Percentiles rank a stretch among this genome's conserved stretches.
Evolutionary conservation across 1,140 invertebrate species (phyloP).

Genomic region (Hyles euphorbiae): DNA sequence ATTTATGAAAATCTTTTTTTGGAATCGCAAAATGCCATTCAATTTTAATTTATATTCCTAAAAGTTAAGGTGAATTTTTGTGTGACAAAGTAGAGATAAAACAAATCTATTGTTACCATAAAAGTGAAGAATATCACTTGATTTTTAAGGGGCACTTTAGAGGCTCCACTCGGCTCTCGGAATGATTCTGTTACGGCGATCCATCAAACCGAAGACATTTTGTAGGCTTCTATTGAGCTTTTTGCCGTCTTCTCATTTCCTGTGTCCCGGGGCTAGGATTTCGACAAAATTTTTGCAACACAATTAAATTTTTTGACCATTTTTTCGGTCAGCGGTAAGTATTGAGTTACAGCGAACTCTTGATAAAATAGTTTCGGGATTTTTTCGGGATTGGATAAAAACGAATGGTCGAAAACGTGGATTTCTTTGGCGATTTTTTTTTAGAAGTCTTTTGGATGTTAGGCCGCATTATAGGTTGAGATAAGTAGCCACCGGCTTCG

Average conservation of each 20-base stretch:
- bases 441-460: constrained; percentile 18
- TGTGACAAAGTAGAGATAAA: no score
- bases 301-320: constrained; percentile 58
- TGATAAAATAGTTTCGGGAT: constrained; percentile 36
- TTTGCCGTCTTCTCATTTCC: constrained; percentile 64
- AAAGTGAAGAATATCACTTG: constrained; percentile 67
- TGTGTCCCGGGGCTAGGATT: constrained; percentile 50
- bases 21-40: no score
- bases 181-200: constrained; percentile 68
- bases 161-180: constrained; percentile 42
- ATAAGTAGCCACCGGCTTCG: constrained; percentile 27
- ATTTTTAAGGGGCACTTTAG: constrained; percentile 66
- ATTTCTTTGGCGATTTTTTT: constrained; percentile 34
- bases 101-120: constrained; percentile 29
- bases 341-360: constrained; percentile 46
- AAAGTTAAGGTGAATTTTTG: no score
- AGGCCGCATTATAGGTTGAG: constrained; percentile 20
- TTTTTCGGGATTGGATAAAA: constrained; percentile 34
- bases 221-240: constrained; percentile 53
- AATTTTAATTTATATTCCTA: no score
- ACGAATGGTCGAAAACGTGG: constrained; percentile 23
- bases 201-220: constrained; percentile 61
- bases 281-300: constrained; percentile 54
- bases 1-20: no score
- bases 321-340: constrained; percentile 54